These are phyloP conservation scores for Chaenogobius annularis DNA, from an alignment of 2,113 vertebrate species.

Conservation along the genomic window DNA sequence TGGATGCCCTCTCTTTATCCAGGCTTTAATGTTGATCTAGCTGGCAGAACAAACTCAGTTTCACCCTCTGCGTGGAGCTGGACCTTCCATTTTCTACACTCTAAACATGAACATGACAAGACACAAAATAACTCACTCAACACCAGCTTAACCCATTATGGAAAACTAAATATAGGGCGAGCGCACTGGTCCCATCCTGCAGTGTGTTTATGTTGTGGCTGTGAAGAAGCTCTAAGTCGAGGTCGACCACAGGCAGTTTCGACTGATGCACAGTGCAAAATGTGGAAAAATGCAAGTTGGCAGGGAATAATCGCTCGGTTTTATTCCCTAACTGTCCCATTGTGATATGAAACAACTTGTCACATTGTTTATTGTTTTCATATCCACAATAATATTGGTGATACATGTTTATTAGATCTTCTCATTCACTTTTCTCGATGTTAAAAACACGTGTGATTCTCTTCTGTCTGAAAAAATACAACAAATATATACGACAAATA, in stretches of 20 bases:
- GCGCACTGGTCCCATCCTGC: slow-evolving; percentile 30
- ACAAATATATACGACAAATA: too few species aligned
- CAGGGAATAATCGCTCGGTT: background rate
- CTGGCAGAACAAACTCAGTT: slow-evolving; percentile 16
- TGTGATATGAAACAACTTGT: background rate
- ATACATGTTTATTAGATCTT: slow-evolving; percentile 50
- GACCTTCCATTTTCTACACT: slow-evolving; percentile 36
- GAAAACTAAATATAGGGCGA: slow-evolving; percentile 47
- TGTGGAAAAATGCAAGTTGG: background rate
- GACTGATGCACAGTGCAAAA: slow-evolving; percentile 8
- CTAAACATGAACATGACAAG: slow-evolving; percentile 28
- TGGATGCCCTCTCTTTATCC: background rate
- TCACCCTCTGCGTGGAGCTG: slow-evolving; percentile 16
- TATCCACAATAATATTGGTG: background rate
- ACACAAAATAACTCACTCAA: slow-evolving; percentile 28
- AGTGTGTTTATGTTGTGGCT: slow-evolving; percentile 53
- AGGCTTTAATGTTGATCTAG: slow-evolving; percentile 13
- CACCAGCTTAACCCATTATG: slow-evolving; percentile 37
- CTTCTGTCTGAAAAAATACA: slow-evolving; percentile 80
- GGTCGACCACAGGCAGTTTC: slow-evolving; percentile 42
- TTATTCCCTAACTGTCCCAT: background rate
- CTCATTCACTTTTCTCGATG: slow-evolving; percentile 59
- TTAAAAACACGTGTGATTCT: slow-evolving; percentile 44
- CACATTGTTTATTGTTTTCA: background rate
- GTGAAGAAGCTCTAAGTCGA: slow-evolving; percentile 35